Base-by-base conservation (phyloP, 2,888 invertebrate species). In the Perithous albicinctus region DNA sequence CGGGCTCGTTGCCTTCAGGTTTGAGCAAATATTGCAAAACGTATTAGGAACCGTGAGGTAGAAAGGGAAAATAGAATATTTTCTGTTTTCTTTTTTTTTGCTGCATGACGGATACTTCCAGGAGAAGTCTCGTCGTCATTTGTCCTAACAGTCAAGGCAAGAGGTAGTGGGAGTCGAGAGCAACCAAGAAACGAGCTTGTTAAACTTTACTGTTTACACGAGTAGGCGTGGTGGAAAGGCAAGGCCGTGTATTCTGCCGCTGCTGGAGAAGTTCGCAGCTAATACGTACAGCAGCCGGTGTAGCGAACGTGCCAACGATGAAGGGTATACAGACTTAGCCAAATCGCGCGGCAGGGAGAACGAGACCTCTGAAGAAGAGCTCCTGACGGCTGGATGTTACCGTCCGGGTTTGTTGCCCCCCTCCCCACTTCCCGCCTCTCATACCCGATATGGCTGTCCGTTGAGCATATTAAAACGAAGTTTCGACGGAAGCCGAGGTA, bases 401-500 rank as follows among this genome's bases (percentile, higher is more conserved):
- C 67, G 67, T 76, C 59, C 72, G 67, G 75, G 64, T 78, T n/a
- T 80, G 84, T 74, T 73, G 64, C 64, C 69, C 75, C n/a, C n/a
- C n/a, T n/a, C n/a, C n/a, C 51, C 76, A 59, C 67, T 63, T 20
- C 56, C 23, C 20, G 10, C 32, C 46, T 67, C 76, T 70, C 78
- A 51, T 63, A 59, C 73, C n/a, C 74, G 74, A 78, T 76, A 78
- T 66, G 63, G 76, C 78, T 84, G 82, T 78, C 80, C 74, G 82
- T 80, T 73, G 76, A 85, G 85, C 85, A 86, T 86, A 89, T 90
- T 89, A 89, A 90, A 86, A 89, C 83, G 72, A 89, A 89, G 87
- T 89, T 89, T 86, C 84, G 85, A 84, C 84, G 84, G 85, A 83
- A 82, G 78, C 83, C 72, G 69, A 73, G 79, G 85, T 91, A 91